A percentile compares a stretch with the other conserved stretches of the same genome.
phyloP scores from a whole-genome alignment of 1,140 invertebrate genomes.

The Cydia fagiglandana region DNA sequence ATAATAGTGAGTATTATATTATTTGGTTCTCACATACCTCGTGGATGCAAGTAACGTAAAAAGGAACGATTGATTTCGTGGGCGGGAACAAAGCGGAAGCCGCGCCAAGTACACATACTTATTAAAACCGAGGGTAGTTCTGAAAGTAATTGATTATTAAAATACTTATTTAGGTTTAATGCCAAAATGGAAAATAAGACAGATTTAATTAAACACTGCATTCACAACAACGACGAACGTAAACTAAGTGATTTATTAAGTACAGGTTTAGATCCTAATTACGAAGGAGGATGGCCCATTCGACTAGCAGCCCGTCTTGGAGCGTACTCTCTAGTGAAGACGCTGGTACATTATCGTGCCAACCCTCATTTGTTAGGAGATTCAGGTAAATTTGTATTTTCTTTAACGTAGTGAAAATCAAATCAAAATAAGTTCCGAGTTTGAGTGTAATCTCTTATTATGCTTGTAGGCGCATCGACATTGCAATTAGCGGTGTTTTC shows the following conservation, averaged over 20 bases:
- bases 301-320: conserved; percentile 65
- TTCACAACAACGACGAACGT: conserved; percentile 51
- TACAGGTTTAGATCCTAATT: conserved; percentile 64
- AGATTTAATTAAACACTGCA: conserved; percentile 57
- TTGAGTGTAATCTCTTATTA: not conserved
- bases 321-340: conserved; percentile 55
- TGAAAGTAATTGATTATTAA: not conserved
- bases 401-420: too few relatives aligned
- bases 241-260: conserved; percentile 56
- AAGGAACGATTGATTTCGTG: not conserved
- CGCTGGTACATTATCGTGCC: conserved; percentile 62
- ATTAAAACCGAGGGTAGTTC: not conserved
- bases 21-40: too few relatives aligned
- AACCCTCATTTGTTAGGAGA: conserved; percentile 67
- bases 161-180: not conserved
- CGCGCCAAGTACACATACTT: not conserved
- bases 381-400: conserved; percentile 52
- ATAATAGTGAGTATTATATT: too few relatives aligned
- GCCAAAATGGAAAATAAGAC: conserved; percentile 51
- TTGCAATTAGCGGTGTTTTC: conserved; percentile 73
- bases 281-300: conserved; percentile 67
- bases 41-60: not conserved
- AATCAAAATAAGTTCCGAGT: not conserved
- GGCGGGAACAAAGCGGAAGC: not conserved
- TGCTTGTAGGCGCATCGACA: conserved; percentile 64